Percentiles rank a stretch among this genome's conserved stretches.
These are phyloP conservation scores for Procambarus clarkii DNA, from an alignment of 1,140 invertebrate genomes.

Conservation along the genomic window DNA sequence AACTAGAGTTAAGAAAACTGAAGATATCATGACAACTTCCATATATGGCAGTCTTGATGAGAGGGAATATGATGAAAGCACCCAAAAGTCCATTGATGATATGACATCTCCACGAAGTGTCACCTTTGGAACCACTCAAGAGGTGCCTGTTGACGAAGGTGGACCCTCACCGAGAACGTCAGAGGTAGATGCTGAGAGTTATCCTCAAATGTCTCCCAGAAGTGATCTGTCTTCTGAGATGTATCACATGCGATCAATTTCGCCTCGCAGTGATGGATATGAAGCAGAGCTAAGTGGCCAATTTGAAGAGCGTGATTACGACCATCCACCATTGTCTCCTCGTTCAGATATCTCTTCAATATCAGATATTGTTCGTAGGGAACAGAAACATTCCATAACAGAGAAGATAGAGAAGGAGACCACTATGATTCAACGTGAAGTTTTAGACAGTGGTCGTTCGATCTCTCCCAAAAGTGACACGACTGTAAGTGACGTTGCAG, in stretches of 20 bases:
- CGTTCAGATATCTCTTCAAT: constrained; percentile 62
- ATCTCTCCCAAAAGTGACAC: constrained; percentile 68
- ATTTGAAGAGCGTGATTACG: constrained; percentile 52
- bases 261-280: constrained; percentile 62
- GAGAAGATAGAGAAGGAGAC: constrained; percentile 35
- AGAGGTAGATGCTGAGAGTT: constrained; percentile 40
- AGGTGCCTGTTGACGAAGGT: constrained; percentile 32
- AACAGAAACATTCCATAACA: constrained; percentile 45
- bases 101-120: constrained; percentile 53
- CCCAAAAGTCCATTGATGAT: constrained; percentile 46
- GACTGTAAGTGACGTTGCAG: constrained; percentile 63
- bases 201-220: constrained; percentile 42
- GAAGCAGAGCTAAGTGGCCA: constrained; percentile 60
- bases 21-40: constrained; percentile 64
- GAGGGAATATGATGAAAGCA: background rate
- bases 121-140: constrained; percentile 43
- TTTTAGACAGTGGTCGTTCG: constrained; percentile 67
- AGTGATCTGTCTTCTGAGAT: constrained; percentile 59
- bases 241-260: constrained; percentile 55
- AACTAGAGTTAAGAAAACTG: constrained; percentile 46
- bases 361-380: constrained; percentile 53
- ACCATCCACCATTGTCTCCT: constrained; percentile 48
- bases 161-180: constrained; percentile 1
- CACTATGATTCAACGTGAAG: constrained; percentile 53
- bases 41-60: constrained; percentile 58